Evolutionary conservation across 2,113 vertebrate species (phyloP).

Genomic region (Oncorhynchus nerka): DNA sequence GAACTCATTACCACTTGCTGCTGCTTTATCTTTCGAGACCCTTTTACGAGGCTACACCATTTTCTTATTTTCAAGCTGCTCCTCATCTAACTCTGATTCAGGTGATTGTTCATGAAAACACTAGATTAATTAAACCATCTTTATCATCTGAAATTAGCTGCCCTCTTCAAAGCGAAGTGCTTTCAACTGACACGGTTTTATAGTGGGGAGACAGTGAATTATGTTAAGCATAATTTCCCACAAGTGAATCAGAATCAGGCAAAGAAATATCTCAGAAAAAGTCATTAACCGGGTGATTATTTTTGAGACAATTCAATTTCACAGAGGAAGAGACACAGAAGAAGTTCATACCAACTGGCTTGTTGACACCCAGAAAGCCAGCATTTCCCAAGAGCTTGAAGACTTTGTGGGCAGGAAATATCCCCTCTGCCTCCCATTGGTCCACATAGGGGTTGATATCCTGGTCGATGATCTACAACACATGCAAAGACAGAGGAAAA

Average conservation of each 20-base stretch:
- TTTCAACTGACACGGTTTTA: too few species aligned
- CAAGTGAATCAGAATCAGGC: too few species aligned
- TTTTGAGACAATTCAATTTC: too few species aligned
- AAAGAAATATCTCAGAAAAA: neutral
- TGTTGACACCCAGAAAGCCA: slow-evolving; percentile 81
- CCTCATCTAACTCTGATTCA: slow-evolving; percentile 4
- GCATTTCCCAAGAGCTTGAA: slow-evolving; percentile 81
- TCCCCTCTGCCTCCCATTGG: slow-evolving; percentile 80
- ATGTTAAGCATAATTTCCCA: neutral
- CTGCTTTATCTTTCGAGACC: slow-evolving; percentile 6
- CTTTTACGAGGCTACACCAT: slow-evolving; percentile 1
- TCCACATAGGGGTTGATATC: slow-evolving; percentile 84
- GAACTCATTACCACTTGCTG: slow-evolving; percentile 4
- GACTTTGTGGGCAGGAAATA: slow-evolving; percentile 76
- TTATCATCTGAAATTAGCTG: neutral
- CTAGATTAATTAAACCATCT: slow-evolving; percentile 13
- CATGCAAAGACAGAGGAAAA: slow-evolving; percentile 17
- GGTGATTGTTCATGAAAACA: slow-evolving; percentile 16
- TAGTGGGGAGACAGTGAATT: too few species aligned
- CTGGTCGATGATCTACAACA: slow-evolving; percentile 79
- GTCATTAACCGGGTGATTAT: too few species aligned
- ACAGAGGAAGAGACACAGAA: too few species aligned
- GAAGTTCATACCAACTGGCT: slow-evolving; percentile 73
- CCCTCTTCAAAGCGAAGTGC: neutral
- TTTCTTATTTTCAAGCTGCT: neutral